Evolutionary conservation across 2,888 invertebrate species (phyloP), one percentile per base, ranked within the genome.

Genomic region (Ephialtes manifestator): DNA sequence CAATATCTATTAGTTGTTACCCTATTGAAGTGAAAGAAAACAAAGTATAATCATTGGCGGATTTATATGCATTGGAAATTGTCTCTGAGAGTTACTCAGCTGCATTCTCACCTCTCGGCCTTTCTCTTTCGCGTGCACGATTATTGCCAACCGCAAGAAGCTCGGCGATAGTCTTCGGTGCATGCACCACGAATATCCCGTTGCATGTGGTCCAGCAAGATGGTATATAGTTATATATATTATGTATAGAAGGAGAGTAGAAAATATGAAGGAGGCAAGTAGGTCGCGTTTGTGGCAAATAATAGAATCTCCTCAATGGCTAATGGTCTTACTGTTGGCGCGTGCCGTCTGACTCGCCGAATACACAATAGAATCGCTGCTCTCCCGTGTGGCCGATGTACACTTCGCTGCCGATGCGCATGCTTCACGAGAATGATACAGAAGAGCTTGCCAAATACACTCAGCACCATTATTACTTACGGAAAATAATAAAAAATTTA

Each of bases 231-330:
- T 24, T 43, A 72, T 35, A 71, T 24, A 18, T 31, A 53, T n/a
- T 31, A 53, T n/a, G n/a, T 51, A 43, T 43, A 18, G 53, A 63
- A 48, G 53, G 74, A 68, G 39, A 43, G 65, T 18, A 74, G 81
- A 75, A 81, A 85, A 85, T 81, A 70, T 79, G 83, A 85, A 79
- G 75, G 84, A 75, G 81, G 81, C 70, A 85, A 85, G 78, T 85
- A 71, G 84, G 84, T 85, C 84, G 81, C 15, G 75, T 76, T 76
- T 48, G 79, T 75, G 53, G 81, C 84, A 65, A 85, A 85, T 85
- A 85, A 85, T 85, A 85, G 84, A 85, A 81, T 85, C 81, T 85
- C 20, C 65, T 85, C 63, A 85, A 85, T 85, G 81, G 78, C 71
- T 81, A 70, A 85, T 78, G 78, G 78, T 75, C 39, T 65, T 35